These are phyloP conservation scores for Tetranychus truncatus DNA, from an alignment of 2,888 invertebrate species.

Conservation along the genomic window DNA sequence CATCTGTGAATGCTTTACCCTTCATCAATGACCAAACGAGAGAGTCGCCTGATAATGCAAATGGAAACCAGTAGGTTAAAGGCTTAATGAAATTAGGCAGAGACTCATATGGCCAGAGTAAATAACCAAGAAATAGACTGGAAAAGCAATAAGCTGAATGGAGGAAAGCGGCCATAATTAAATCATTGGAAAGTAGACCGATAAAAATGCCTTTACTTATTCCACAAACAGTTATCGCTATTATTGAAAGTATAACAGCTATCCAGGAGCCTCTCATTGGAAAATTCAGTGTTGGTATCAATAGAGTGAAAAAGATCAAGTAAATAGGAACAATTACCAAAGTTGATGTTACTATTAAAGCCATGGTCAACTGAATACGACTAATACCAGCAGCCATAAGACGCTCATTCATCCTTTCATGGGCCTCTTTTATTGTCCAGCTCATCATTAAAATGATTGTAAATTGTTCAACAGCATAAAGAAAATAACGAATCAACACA, in stretches of 20 bases:
- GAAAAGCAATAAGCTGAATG: conserved; percentile 1
- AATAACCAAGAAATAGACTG: neutral
- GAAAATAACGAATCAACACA: neutral
- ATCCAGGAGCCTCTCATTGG: neutral
- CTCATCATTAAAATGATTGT: neutral
- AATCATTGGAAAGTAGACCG: neutral
- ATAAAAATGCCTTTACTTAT: neutral
- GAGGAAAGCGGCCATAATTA: neutral
- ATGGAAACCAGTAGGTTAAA: neutral
- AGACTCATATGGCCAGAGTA: neutral
- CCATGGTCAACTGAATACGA: neutral
- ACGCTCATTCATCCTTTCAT: conserved; percentile 3
- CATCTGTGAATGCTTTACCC: neutral
- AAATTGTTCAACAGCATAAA: conserved; percentile 4
- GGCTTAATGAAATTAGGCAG: neutral
- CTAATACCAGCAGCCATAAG: conserved; percentile 2
- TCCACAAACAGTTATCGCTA: neutral
- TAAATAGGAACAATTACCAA: conserved; percentile 2
- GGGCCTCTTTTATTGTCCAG: conserved; percentile 2
- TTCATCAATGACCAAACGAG: neutral
- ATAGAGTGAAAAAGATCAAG: neutral
- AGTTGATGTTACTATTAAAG: neutral
- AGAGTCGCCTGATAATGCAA: neutral
- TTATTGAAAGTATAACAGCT: neutral
- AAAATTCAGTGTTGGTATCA: neutral